Evolutionary conservation across 2,888 invertebrate genomes (phyloP), one percentile per base, ranked within the genome.

Genomic region (Nomada hirtipes): DNA sequence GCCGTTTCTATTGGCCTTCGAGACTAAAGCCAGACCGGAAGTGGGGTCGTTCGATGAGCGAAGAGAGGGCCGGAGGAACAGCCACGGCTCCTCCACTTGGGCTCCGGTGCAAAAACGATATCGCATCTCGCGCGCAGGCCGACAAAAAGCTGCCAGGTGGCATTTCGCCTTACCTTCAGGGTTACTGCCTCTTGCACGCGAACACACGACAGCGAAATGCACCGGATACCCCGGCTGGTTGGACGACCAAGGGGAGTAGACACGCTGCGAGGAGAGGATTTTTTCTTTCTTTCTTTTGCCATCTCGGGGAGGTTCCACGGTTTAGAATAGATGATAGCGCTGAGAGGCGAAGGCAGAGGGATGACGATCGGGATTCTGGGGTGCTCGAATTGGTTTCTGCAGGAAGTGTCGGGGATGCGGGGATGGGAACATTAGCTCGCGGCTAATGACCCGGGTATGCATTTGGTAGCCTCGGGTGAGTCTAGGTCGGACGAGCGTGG

Each of bases 101-200:
- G 53, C 57, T 47, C 26, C 81, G 68, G 72, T 79, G 90, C 92
- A 93, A 92, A 93, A 93, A 93, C 93, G 88, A 92, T 92, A 91
- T 92, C 92, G 90, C 91, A 90, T 90, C 90, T 89, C 90, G 82
- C 82, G 90, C 87, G 88, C 89, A 88, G 88, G 85, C 75, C 75
- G 77, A 85, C 91, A 93, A 93, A 93, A 93, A 93, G 91, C 90
- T 91, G 92, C 93, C 93, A 93, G 93, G 93, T 93, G 93, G 93
- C 93, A 93, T 93, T 93, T 91, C 92, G 91, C 88, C 88, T 90
- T 91, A 90, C 90, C 89, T 90, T 89, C 90, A 91, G 91, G 91
- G 91, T 91, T 91, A 90, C 89, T 89, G 89, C 90, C 89, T 85
- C 81, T 72, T 88, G 84, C 88, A 88, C 87, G 87, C 87, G 84